These are phyloP conservation scores for Metaphire vulgaris DNA, from an alignment of 1,140 invertebrate genomes.

Conservation along the genomic window DNA sequence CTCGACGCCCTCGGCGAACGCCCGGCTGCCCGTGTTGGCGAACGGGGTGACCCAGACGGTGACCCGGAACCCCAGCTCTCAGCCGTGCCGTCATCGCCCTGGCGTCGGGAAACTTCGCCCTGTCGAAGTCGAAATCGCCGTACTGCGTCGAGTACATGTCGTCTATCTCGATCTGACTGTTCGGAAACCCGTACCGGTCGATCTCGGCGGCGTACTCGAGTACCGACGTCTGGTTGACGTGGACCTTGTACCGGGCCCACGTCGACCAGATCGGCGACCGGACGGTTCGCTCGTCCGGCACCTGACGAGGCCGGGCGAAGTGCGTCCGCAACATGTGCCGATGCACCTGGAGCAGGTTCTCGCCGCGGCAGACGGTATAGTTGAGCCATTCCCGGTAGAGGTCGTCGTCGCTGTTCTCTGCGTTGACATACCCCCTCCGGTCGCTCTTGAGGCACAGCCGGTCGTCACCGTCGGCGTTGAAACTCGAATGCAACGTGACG, in stretches of 20 bases:
- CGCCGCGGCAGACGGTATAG: slow-evolving; percentile 19
- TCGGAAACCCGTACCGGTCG: slow-evolving; percentile 59
- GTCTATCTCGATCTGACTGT: slow-evolving; percentile 76
- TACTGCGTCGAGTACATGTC: slow-evolving; percentile 81
- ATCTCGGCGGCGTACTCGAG: slow-evolving; percentile 64
- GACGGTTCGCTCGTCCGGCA: slow-evolving; percentile 21
- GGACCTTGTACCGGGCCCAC: slow-evolving; percentile 66
- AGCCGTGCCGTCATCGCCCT: slow-evolving; percentile 57
- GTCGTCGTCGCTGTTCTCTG: slow-evolving; percentile 4
- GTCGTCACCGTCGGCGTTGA: slow-evolving; percentile 34
- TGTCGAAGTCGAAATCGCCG: slow-evolving; percentile 66
- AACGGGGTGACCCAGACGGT: slow-evolving; percentile 85
- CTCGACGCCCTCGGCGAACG: slow-evolving; percentile 46
- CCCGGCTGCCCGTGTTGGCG: slow-evolving; percentile 66
- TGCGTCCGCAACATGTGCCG: background rate
- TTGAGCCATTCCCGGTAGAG: background rate
- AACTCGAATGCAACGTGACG: slow-evolving; percentile 42
- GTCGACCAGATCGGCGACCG: slow-evolving; percentile 73
- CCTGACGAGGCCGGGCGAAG: background rate
- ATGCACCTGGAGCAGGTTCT: slow-evolving; percentile 4
- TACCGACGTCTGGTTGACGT: slow-evolving; percentile 61
- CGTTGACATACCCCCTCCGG: slow-evolving; percentile 3
- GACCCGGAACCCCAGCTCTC: slow-evolving; percentile 62
- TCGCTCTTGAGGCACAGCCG: slow-evolving; percentile 35
- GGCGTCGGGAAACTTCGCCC: slow-evolving; percentile 65